A percentile compares a stretch with the other conserved stretches of the same genome.
These are phyloP conservation scores for Adelges cooleyi DNA, from an alignment of 1,140 invertebrate genomes.

Conservation along the genomic window DNA sequence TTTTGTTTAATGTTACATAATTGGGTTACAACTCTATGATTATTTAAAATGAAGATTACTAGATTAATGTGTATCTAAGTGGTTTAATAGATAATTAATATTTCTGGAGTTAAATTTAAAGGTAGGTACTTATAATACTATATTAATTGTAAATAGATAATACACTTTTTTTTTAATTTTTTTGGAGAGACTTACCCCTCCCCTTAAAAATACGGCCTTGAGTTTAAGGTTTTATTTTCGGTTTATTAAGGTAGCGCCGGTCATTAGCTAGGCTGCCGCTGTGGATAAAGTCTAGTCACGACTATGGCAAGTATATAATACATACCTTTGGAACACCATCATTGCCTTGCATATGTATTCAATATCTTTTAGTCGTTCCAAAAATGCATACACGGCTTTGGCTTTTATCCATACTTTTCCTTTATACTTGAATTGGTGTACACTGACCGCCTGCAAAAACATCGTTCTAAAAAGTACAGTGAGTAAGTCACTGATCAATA, in stretches of 20 bases:
- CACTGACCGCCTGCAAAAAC: neutral
- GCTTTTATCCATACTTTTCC: neutral
- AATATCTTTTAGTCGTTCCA: neutral
- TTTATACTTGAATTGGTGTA: neutral
- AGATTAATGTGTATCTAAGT: no score
- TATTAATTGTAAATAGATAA: neutral
- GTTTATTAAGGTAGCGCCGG: neutral
- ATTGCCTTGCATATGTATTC: neutral
- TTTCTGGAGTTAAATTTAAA: no score
- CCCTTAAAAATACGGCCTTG: neutral
- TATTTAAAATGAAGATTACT: no score
- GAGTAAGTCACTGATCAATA: no score
- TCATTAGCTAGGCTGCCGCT: neutral
- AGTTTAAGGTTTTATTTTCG: neutral
- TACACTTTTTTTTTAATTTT: neutral
- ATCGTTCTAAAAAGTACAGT: no score
- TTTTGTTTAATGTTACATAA: no score
- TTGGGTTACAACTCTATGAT: no score
- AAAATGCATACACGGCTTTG: neutral
- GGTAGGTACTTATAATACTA: neutral
- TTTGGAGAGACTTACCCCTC: no score
- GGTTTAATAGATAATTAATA: no score
- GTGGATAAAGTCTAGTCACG: no score
- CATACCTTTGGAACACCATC: conserved; percentile 10
- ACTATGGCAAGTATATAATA: no score